Percentiles rank a stretch among this genome's conserved stretches.
These are phyloP conservation scores for Micrasema minimum DNA, from an alignment of 1,140 invertebrate genomes.

Conservation along the genomic window DNA sequence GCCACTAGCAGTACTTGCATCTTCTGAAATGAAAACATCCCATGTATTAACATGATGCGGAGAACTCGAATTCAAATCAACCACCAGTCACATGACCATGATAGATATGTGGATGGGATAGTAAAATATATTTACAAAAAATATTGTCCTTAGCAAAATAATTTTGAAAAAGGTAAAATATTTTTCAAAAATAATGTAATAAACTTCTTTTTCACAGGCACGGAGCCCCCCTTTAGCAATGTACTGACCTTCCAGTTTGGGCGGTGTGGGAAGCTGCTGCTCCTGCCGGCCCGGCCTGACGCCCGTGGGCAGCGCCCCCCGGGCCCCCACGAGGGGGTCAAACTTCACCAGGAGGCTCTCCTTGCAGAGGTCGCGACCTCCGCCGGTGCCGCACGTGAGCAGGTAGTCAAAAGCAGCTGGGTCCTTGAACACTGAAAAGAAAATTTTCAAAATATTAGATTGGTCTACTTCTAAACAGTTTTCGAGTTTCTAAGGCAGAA, in stretches of 20 bases:
- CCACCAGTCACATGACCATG: background rate
- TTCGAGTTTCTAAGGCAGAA: too few species aligned
- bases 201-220: too few species aligned
- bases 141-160: too few species aligned
- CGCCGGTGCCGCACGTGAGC: constrained; percentile 51
- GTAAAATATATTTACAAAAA: too few species aligned
- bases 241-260: constrained; percentile 37
- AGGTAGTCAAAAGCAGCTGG: constrained; percentile 60
- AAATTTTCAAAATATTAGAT: background rate
- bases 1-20: constrained; percentile 49
- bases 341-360: constrained; percentile 72
- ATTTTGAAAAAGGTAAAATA: too few species aligned
- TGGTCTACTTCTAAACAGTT: too few species aligned
- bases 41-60: constrained; percentile 12
- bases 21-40: constrained; percentile 48
- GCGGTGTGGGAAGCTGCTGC: constrained; percentile 1
- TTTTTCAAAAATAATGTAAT: too few species aligned
- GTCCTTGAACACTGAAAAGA: constrained; percentile 60
- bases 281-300: constrained; percentile 32
- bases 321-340: constrained; percentile 67
- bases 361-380: constrained; percentile 61
- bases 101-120: too few species aligned
- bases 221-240: too few species aligned
- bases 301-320: constrained; percentile 50
- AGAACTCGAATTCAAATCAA: too few species aligned